Conservation (phyloP, 2,888 invertebrate genomes). For the Epinotia nisella region DNA sequence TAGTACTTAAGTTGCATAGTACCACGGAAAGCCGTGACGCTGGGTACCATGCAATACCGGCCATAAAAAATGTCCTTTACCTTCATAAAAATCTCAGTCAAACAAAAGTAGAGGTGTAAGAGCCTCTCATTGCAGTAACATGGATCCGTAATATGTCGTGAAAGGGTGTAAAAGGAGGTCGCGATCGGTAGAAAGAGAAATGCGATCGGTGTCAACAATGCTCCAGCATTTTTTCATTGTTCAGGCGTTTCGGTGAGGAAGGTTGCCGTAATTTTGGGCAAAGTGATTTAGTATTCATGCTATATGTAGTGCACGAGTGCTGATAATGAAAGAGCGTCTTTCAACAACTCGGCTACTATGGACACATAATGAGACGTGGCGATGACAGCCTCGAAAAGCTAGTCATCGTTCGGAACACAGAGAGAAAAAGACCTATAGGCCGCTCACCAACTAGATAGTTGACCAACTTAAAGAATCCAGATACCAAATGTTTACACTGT, state of each 20-base stretch:
- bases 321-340: too few species aligned
- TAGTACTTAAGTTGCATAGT: too few species aligned
- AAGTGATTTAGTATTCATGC: conserved; percentile 16
- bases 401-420: too few species aligned
- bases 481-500: too few species aligned
- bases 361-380: too few species aligned
- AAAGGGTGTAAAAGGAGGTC: conserved; percentile 51
- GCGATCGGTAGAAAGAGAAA: conserved; percentile 37
- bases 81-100: background rate
- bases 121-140: conserved; percentile 44
- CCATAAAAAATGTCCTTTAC: background rate
- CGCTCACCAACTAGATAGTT: too few species aligned
- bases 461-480: too few species aligned
- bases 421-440: too few species aligned
- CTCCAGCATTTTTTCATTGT: conserved; percentile 4
- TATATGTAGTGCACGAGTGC: background rate
- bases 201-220: conserved; percentile 27
- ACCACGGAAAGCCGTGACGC: too few species aligned
- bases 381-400: too few species aligned
- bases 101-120: conserved; percentile 43
- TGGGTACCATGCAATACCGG: too few species aligned
- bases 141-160: conserved; percentile 49
- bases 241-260: conserved; percentile 2
- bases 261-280: background rate
- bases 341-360: too few species aligned